A percentile compares a stretch with the other conserved stretches of the same genome.
These are phyloP conservation scores for Carollia perspicillata DNA, from an alignment of 2,113 vertebrate species.

Conservation along the genomic window DNA sequence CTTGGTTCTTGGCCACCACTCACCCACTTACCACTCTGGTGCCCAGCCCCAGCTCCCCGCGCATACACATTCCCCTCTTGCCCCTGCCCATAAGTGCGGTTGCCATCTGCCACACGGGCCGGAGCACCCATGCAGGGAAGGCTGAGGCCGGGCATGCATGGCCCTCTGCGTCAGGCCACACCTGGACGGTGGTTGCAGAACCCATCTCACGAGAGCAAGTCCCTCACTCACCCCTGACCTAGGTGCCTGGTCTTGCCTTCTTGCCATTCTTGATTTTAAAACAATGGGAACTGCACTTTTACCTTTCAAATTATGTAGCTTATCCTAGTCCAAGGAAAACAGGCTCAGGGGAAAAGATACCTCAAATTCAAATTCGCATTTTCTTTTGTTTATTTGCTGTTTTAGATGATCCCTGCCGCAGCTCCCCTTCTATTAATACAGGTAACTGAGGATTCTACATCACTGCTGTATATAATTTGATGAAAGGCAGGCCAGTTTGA, in stretches of 20 bases:
- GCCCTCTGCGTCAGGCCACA: too few relatives aligned
- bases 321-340: neutral
- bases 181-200: neutral
- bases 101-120: neutral
- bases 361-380: neutral
- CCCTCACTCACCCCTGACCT: neutral
- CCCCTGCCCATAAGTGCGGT: neutral
- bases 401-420: neutral
- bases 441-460: neutral
- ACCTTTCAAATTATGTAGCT: neutral
- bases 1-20: neutral
- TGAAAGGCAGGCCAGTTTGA: neutral
- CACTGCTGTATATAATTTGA: neutral
- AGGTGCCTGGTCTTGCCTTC: neutral
- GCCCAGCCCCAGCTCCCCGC: neutral
- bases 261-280: neutral
- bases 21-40: rapidly evolving
- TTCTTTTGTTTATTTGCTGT: neutral
- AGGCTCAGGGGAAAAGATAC: neutral
- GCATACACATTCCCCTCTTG: neutral
- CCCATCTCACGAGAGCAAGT: neutral
- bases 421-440: neutral
- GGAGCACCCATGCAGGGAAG: neutral
- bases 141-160: neutral
- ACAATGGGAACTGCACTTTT: neutral